Percentiles rank a stretch among this genome's conserved stretches.
Evolutionary conservation across 37 sponge, comb jelly and placozoan species (phyloP).

Genomic region (Agelas oroides): DNA sequence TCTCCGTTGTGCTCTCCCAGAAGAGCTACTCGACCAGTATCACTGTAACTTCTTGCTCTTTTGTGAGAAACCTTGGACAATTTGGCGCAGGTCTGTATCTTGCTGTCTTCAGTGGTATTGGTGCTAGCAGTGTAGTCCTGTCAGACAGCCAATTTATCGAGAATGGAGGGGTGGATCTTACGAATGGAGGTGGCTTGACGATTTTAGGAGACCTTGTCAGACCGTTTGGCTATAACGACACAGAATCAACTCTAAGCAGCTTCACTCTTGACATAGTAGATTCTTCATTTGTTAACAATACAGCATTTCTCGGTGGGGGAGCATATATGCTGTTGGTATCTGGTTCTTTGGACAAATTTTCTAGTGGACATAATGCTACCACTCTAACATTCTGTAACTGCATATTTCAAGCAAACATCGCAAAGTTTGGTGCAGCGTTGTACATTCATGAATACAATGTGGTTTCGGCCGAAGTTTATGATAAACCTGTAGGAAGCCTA

Average conservation of each 20-base stretch:
- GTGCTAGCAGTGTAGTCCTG: neutral
- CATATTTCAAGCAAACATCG: neutral
- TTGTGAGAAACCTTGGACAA: neutral
- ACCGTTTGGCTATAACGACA: neutral
- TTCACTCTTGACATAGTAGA: neutral
- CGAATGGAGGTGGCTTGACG: neutral
- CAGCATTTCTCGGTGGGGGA: neutral
- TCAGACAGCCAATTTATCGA: neutral
- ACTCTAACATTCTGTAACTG: conserved; percentile 13
- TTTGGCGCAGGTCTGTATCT: neutral
- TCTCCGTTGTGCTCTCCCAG: conserved; percentile 47
- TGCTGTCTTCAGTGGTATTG: neutral
- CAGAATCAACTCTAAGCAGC: too few relatives aligned
- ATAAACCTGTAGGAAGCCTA: too few relatives aligned
- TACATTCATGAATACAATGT: neutral
- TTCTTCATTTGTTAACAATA: conserved; percentile 1
- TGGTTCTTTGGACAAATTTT: too few relatives aligned
- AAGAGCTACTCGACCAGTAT: too few relatives aligned
- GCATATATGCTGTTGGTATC: too few relatives aligned
- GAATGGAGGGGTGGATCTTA: neutral
- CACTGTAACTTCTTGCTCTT: too few relatives aligned
- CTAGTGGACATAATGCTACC: neutral
- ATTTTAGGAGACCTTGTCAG: neutral
- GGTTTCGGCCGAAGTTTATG: too few relatives aligned
- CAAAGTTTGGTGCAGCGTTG: neutral